Evolutionary conservation across 2,797 vertebrate genomes (phyloP), one percentile per base, ranked within the genome.

Genomic region (Gallinago stenura): DNA sequence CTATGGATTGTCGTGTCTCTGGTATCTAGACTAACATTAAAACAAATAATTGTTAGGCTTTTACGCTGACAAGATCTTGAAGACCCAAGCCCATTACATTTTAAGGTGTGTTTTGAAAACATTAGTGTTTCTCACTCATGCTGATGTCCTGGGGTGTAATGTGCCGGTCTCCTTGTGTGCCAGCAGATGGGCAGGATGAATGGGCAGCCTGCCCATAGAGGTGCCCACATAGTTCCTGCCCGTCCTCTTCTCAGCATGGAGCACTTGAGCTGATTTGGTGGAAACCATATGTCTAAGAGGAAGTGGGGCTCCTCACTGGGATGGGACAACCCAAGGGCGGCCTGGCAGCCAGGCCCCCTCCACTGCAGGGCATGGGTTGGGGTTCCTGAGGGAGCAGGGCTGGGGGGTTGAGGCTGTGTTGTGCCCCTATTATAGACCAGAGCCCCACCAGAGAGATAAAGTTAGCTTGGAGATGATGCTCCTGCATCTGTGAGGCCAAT

Each of bases 91-190:
- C 45, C 3, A 4, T 46, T 41, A 10, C 2, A 2, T 35, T 89
- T 90, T 17, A 58, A 24, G 9, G 8, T 39, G 31, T 13, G 16
- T n/a, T 81, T 65, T 72, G 6, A 72, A 72, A 39, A 35, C 0
- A 0, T 30, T 5, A 6, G 31, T 7, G 24, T 72, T 60, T 68
- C 53, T 68, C 33, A 4, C 20, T 57, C n/a, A 5, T 17, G 75
- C 37, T 46, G 60, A 13, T 1, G 5, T 21, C 48, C 12, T 0
- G 0, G 30, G 28, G 39, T 15, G 9, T 22, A 16, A 1, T 10
- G 46, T 18, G 43, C 65, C 19, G 14, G 50, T 9, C 30, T 58
- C 2, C 41, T 60, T 0, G 0, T 8, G 53, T 45, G 46, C 30
- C 76, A 39, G 60, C 15, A n/a, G 64, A 22, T 48, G 37, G 79